Base-by-base conservation (phyloP, 1,140 invertebrate species). In the Drosophila sulfurigaster region DNA sequence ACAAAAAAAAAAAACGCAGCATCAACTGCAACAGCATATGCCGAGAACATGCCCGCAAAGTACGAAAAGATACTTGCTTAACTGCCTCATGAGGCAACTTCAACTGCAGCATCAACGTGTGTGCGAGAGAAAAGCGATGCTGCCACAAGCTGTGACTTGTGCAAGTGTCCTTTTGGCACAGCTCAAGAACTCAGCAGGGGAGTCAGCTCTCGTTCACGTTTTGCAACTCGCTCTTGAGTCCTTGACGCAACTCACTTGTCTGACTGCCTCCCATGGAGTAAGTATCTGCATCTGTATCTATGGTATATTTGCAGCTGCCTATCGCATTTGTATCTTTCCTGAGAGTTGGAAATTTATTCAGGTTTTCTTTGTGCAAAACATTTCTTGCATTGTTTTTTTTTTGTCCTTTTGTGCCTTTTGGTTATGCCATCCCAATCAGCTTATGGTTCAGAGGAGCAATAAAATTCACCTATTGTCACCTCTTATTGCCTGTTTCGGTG, bases 151-250 rank as follows among this genome's bases (percentile, higher is more conserved):
- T 60, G 52, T 35, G 67, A 54, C 32, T 57, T 38, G 49, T 16
- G 32, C 28, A 25, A 13, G 49, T 48, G 38, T 56, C 45, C 57
- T 60, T 32, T 15, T 4, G 20, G 20, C 25, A 28, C 13, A 41
- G 57, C 66, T 68, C 10, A 68, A 58, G 25, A 25, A 46, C 51
- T 30, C 51, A 56, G 30, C 30, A 45, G 68, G 68, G 43, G 20
- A 71, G 51, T 48, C 60, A 43, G 48, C 25, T 13, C 51, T 16
- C 32, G 59, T 30, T 60, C 25, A 30, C 16, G 54, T 30, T 3
- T 25, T 52, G 56, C 54, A 63, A 20, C 30, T 6, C 51, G 32
- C 51, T 54, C 51, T 54, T 25, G 54, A 57, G 54, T 57, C 54
- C 54, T 41, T 41, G 16, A 25, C 8, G 54, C 54, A 25, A 57